Evolutionary conservation across 2,797 vertebrate genomes (phyloP).

Genomic region (Falco columbarius): DNA sequence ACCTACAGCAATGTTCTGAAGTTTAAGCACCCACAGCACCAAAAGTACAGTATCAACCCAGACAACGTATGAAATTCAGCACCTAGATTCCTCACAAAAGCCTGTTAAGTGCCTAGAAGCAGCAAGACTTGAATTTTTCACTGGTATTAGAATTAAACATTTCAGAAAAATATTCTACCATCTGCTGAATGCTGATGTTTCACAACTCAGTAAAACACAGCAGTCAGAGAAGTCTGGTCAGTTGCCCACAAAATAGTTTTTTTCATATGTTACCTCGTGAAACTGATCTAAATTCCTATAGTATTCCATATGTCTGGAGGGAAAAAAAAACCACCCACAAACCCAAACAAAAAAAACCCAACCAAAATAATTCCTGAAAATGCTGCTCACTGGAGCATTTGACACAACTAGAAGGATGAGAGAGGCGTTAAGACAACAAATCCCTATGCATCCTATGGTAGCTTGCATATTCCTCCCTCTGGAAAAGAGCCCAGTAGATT

Average conservation of each 20-base stretch:
- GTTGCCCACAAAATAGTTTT: neutral
- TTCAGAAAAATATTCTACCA: neutral
- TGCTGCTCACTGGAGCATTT: neutral
- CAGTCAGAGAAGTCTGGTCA: neutral
- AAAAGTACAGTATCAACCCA: neutral
- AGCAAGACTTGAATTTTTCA: neutral
- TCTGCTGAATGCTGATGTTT: neutral
- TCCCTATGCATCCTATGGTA: neutral
- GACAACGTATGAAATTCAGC: neutral
- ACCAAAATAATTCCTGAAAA: neutral
- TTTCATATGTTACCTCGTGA: neutral
- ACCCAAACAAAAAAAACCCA: neutral
- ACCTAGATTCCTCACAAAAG: neutral
- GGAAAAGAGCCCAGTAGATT: neutral
- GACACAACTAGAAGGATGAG: neutral
- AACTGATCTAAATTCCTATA: neutral
- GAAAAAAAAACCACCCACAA: neutral
- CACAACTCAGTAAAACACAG: neutral
- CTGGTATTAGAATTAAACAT: neutral
- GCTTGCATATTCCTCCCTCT: neutral
- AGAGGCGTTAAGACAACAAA: neutral
- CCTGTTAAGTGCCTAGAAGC: neutral
- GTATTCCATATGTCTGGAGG: neutral
- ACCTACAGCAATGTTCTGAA: neutral
- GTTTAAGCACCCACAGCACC: neutral